phyloP scores from a whole-genome alignment of 2,113 vertebrate genomes.

The Dissostichus mawsoni region DNA sequence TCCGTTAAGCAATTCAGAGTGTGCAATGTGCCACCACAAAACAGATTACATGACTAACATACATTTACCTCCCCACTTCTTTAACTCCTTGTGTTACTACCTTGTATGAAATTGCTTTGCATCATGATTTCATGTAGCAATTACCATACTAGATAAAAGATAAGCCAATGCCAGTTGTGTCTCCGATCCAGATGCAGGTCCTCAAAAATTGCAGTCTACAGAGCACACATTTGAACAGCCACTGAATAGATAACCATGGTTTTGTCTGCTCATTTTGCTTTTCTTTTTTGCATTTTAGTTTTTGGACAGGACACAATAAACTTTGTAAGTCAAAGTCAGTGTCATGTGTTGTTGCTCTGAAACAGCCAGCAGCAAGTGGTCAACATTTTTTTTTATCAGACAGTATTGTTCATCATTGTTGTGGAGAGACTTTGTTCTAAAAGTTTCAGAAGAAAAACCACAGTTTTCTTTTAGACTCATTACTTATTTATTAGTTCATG shows the following conservation, averaged over 20 bases:
- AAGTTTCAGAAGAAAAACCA: neutral
- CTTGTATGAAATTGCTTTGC: neutral
- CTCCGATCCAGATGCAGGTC: conserved; percentile 17
- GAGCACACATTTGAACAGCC: neutral
- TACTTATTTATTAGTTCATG: conserved; percentile 3
- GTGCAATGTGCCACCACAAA: neutral
- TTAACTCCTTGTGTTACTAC: neutral
- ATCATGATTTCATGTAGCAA: neutral
- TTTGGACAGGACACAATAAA: conserved; percentile 6
- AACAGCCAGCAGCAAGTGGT: neutral
- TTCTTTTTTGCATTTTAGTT: conserved; percentile 19
- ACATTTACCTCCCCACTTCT: neutral
- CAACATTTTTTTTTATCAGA: neutral
- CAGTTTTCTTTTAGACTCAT: neutral
- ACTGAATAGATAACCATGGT: too few relatives aligned
- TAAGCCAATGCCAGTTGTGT: conserved; percentile 52
- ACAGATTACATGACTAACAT: neutral
- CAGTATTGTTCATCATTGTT: neutral
- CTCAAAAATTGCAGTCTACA: neutral
- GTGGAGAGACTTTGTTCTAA: neutral
- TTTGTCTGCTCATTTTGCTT: too few relatives aligned
- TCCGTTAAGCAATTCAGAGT: conserved; percentile 26
- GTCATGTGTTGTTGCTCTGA: conserved; percentile 9
- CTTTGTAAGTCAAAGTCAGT: conserved; percentile 33
- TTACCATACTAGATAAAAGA: conserved; percentile 36